A percentile compares a stretch with the other conserved stretches of the same genome.
phyloP scores from a whole-genome alignment of 1,140 invertebrate species.

The Pogonus chalceus region DNA sequence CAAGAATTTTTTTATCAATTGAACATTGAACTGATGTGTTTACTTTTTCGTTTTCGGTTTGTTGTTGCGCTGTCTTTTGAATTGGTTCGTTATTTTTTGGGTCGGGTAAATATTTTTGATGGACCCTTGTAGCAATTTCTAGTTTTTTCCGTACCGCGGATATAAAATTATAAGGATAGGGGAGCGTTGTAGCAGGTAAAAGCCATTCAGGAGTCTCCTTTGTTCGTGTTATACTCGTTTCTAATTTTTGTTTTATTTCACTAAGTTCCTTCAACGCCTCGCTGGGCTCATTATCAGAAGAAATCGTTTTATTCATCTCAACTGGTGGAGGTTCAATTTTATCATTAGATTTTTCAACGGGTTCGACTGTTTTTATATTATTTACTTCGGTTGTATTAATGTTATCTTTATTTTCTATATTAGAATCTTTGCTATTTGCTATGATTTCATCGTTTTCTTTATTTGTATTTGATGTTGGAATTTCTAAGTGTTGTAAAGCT shows the following conservation, averaged over 20 bases:
- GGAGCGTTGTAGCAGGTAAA: constrained; percentile 15
- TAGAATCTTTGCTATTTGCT: neutral
- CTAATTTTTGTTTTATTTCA: constrained; percentile 13
- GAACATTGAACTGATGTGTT: constrained; percentile 1
- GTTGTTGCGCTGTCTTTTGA: constrained; percentile 1
- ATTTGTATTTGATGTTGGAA: no score
- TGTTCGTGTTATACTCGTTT: constrained; percentile 12
- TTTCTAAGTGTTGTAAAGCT: no score
- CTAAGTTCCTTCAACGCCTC: neutral
- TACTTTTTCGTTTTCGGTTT: constrained; percentile 1
- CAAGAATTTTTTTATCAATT: neutral
- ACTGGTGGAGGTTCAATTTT: neutral
- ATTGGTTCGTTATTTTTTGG: constrained; percentile 7
- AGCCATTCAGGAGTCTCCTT: constrained; percentile 20
- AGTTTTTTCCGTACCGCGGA: constrained; percentile 31
- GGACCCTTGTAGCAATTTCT: constrained; percentile 20
- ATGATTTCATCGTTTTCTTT: neutral
- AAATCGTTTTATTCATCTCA: neutral
- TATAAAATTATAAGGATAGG: constrained; percentile 33
- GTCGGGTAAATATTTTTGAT: constrained; percentile 17
- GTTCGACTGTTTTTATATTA: constrained; percentile 11
- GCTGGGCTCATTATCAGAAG: neutral
- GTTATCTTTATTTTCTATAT: neutral
- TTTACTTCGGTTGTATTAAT: constrained; percentile 11
- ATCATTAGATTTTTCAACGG: constrained; percentile 3